Base-by-base conservation (phyloP, 2,888 invertebrate genomes). In the Aphrophora alni region DNA sequence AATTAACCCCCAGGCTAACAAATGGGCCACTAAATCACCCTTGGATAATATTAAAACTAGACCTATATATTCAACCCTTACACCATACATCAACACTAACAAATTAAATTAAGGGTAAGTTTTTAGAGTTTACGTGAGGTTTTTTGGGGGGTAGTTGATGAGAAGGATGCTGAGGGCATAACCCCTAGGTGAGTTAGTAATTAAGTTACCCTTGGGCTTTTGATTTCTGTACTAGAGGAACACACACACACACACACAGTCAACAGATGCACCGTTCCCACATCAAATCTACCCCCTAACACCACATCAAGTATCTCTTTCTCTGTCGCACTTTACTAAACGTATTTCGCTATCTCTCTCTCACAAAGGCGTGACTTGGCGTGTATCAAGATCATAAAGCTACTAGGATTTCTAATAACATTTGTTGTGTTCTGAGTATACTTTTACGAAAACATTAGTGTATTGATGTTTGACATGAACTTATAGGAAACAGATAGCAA, bases 151-250 rank as follows among this genome's bases (percentile, higher is more conserved):
- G 8, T 44, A 14, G 44, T 44, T 44, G 44, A 44, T 44, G 44
- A 44, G 59, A 21, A 8, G 21, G 59, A n/a, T 59, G 59, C 59
- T 59, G 59, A 3, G 7, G 59, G 59, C 59, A 59, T 59, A 59
- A 59, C 78, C 78, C 78, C 78, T 79, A 79, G 78, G 78, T 79
- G 78, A 25, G 59, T 59, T 21, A 38, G 74, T 79, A 79, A 79
- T 79, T 79, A 79, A 79, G 78, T 79, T 79, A 79, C 78, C 78
- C 78, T 74, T 73, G 74, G 68, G 78, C 78, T 68, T 79, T 79
- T 79, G 78, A 79, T 79, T 79, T 79, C 78, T 79, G 74, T 74
- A 33, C 78, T 74, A 44, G 72, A 78, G 72, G 44, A 59, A 33
- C 17, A 24, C 78, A 71, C 26, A 74, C 74, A 21, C 59, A 17